Evolutionary conservation across 2,888 invertebrate genomes (phyloP).

Genomic region (Perizoma flavofasciatum): DNA sequence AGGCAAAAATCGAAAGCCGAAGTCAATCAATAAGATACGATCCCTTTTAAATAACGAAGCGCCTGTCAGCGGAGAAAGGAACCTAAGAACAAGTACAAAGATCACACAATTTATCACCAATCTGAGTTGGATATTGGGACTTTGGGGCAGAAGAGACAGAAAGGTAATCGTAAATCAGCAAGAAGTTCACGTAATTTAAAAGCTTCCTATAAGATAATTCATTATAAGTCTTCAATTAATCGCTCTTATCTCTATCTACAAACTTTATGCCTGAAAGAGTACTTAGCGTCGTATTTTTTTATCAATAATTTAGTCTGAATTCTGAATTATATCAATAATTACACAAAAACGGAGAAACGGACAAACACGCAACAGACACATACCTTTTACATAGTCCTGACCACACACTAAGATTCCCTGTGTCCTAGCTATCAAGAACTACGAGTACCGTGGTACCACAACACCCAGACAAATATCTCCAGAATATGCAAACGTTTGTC

Average conservation of each 20-base stretch:
- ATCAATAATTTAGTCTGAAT: neutral
- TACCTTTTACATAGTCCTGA: too few relatives aligned
- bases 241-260: conserved; percentile 17
- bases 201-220: conserved; percentile 52
- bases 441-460: too few relatives aligned
- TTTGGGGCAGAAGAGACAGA: conserved; percentile 45
- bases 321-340: too few relatives aligned
- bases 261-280: conserved; percentile 12
- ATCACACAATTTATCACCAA: conserved; percentile 48
- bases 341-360: too few relatives aligned
- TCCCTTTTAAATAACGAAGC: conserved; percentile 52
- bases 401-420: too few relatives aligned
- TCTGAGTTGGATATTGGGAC: conserved; percentile 48
- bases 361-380: too few relatives aligned
- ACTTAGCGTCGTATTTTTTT: conserved; percentile 5
- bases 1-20: conserved; percentile 55
- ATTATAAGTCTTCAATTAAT: conserved; percentile 35
- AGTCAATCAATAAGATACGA: conserved; percentile 59
- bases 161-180: conserved; percentile 51
- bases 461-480: too few relatives aligned
- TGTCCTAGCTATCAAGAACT: too few relatives aligned
- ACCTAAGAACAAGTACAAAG: conserved; percentile 51
- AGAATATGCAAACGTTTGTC: too few relatives aligned
- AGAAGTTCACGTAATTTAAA: conserved; percentile 45
- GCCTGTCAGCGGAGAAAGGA: conserved; percentile 54